phyloP scores from a whole-genome alignment of 2,888 invertebrate genomes.

The Venusia cambrica region DNA sequence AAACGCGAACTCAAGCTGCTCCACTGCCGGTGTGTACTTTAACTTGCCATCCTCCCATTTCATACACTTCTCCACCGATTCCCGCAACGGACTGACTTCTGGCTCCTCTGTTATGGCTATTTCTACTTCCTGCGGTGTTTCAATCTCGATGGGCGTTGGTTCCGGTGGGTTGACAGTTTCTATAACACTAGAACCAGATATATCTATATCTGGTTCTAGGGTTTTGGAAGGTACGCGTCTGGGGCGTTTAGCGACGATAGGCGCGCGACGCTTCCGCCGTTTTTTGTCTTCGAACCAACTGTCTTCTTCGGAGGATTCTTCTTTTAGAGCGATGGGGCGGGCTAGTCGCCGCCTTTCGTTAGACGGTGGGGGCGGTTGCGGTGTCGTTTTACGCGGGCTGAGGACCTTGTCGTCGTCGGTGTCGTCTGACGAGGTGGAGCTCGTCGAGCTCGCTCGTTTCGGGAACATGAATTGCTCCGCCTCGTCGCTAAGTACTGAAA shows the following conservation, averaged over 20 bases:
- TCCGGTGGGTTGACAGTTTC: constrained; percentile 39
- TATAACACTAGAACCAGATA: no score
- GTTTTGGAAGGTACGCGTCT: constrained; percentile 27
- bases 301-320: constrained; percentile 73
- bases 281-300: constrained; percentile 62
- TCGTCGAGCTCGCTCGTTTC: constrained; percentile 81
- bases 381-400: constrained; percentile 60
- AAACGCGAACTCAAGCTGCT: constrained; percentile 86
- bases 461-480: constrained; percentile 94
- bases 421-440: constrained; percentile 80
- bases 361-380: constrained; percentile 48
- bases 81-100: constrained; percentile 48
- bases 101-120: constrained; percentile 26
- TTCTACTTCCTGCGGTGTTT: constrained; percentile 31
- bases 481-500: constrained; percentile 89
- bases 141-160: constrained; percentile 41
- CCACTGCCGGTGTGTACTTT: constrained; percentile 76
- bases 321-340: constrained; percentile 65
- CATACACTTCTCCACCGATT: constrained; percentile 61
- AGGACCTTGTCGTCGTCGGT: constrained; percentile 64
- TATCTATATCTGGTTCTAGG: no score
- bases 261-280: constrained; percentile 49
- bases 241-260: constrained; percentile 42
- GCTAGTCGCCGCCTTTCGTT: constrained; percentile 60
- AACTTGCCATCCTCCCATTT: constrained; percentile 72